Base-by-base conservation (phyloP, 1,140 invertebrate species). In the Atta texana region DNA sequence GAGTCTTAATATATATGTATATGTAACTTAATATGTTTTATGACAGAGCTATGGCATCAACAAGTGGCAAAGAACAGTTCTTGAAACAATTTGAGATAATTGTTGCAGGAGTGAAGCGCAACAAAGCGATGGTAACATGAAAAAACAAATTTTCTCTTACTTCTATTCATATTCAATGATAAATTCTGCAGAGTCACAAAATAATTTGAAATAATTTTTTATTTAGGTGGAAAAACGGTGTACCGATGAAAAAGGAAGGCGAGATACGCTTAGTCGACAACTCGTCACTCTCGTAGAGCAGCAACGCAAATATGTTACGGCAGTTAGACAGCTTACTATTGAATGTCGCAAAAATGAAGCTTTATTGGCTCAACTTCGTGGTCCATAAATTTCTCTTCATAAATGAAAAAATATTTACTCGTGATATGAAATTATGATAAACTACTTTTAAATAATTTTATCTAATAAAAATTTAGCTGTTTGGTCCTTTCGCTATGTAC, bases 81-180 rank as follows among this genome's bases (percentile, higher is more conserved):
- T 96, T 99, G 87, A 96, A 97, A 78, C 98, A 99, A 94, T 97
- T 99, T 91, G 97, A 98, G 92, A 96, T 96, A 18, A 99, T 99
- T 93, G 97, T 99, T 2, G 97, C 98, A 66, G 97, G 97, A 78
- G 97, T 99, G 3, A 97, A 97, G 92, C 97, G 97, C 90, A 98
- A 98, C 81, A 97, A 97, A 90, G 94, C 95, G 12, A 99, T 98
- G 95, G 97, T 98, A 89, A 64, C 16, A n/a, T 34, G 8, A 0
- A 39, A 77, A 64, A 49, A 44, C 0, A 44, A 44, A 1, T 44
- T 44, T 44, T 28, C 7, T 53, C 16, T 34, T 31, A 64, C 28
- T 31, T 31, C 16, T 0, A 34, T 69, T 8, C 16, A 51, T 63
- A 51, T 51, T 72, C 1, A 72, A 72, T 31, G 49, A 72, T 53